Conservation (phyloP, 2,888 invertebrate genomes). For the Trachelus stipa region DNA sequence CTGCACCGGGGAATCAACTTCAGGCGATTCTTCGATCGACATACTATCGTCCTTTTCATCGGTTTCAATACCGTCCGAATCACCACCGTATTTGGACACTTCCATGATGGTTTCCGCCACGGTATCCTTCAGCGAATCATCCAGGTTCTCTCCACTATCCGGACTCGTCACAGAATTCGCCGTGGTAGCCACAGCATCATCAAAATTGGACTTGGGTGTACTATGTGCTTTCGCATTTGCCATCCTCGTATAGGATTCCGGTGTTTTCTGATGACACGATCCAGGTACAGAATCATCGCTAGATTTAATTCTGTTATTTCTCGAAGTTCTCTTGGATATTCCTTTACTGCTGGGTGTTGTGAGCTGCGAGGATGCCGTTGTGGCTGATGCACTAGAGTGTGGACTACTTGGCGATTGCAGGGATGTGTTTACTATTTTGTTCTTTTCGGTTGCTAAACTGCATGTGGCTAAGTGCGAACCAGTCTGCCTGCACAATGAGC, state of each 20-base stretch:
- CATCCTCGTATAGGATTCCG: not conserved
- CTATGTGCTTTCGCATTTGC: not conserved
- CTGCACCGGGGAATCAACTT: not conserved
- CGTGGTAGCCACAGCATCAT: conserved; percentile 61
- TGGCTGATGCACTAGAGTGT: conserved; percentile 6
- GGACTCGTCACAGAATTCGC: conserved; percentile 31
- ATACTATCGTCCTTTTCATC: conserved; percentile 14
- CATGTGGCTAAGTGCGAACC: conserved; percentile 54
- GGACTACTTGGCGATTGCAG: not conserved
- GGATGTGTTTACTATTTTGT: not conserved
- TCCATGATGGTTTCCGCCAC: conserved; percentile 60
- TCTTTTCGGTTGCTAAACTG: conserved; percentile 41
- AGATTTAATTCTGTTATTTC: conserved; percentile 49
- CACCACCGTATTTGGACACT: conserved; percentile 50
- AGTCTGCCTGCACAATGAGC: conserved; percentile 57
- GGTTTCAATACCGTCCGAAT: conserved; percentile 27
- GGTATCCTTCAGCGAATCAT: conserved; percentile 42
- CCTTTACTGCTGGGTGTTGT: conserved; percentile 30
- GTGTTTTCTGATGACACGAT: conserved; percentile 37
- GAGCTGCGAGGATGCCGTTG: conserved; percentile 6
- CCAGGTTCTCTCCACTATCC: conserved; percentile 30
- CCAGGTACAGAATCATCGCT: conserved; percentile 35
- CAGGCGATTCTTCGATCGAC: not conserved
- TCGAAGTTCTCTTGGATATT: conserved; percentile 40
- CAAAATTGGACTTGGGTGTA: not conserved